Conservation (phyloP, 2,113 vertebrate genomes). For the Phocoena phocoena region DNA sequence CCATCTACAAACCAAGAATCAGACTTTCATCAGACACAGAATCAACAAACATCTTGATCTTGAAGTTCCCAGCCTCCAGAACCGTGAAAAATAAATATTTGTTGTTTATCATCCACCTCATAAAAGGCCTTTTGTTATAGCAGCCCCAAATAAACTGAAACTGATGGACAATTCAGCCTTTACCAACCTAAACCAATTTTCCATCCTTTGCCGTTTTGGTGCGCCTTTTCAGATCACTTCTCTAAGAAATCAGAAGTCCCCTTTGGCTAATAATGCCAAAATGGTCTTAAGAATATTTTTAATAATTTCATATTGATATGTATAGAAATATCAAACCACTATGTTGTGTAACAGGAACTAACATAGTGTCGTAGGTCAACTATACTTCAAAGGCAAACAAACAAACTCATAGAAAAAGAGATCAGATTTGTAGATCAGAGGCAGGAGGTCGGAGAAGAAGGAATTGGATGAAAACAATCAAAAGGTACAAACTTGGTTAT, state of each 20-base stretch:
- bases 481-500: too few species aligned
- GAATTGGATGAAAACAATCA: too few species aligned
- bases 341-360: too few species aligned
- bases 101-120: background rate
- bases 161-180: background rate
- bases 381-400: too few species aligned
- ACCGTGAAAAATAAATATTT: background rate
- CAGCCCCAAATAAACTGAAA: background rate
- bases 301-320: background rate
- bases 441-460: too few species aligned
- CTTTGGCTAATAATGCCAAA: background rate
- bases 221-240: background rate
- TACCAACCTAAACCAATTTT: background rate
- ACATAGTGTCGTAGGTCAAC: too few species aligned
- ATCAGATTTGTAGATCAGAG: too few species aligned
- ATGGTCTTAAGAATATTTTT: background rate
- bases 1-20: background rate
- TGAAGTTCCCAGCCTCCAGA: background rate
- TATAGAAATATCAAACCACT: too few species aligned
- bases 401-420: too few species aligned
- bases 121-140: background rate
- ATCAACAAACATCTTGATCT: background rate
- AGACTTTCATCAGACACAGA: background rate
- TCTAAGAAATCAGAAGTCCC: background rate
- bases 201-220: background rate